Evolutionary conservation across 2,797 vertebrate species (phyloP), one percentile per base, ranked within the genome.

Genomic region (Catharus ustulatus): DNA sequence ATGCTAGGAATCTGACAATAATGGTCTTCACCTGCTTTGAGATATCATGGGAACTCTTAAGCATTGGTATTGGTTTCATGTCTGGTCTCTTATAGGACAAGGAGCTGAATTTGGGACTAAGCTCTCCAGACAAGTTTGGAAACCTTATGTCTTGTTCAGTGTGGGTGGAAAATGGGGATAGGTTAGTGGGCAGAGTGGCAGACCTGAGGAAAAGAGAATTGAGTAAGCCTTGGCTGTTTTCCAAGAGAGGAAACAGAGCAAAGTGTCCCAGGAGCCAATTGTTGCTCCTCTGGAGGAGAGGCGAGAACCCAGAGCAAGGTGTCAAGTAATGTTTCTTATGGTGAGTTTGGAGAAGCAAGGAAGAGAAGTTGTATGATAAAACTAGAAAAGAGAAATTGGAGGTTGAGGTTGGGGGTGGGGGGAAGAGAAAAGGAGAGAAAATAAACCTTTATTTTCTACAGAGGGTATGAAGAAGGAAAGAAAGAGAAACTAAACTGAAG

Each of bases 11-110:
- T 96, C 91, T 55, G 95, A 91, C 64, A 94, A 85, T 91, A 92
- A 88, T 94, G 94, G 77, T 90, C 85, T 49, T 96, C 93, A 95
- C 94, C 92, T 96, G 96, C 87, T 94, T 93, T 74, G 64, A 86
- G 85, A 79, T 74, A 87, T 86, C 93, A 94, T 26, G 32, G 64
- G 57, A 94, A 64, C 67, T 89, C 52, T 86, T 48, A 71, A 69
- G 74, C 79, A 4, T 71, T 38, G 62, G 89, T 90, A 52, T 90
- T 88, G 84, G 87, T 96, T 96, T 94, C 91, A 68, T 16, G n/a
- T 34, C 83, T 73, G 71, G 29, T 84, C 57, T 84, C 61, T 55
- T 75, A 32, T 0, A 79, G 81, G 74, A 82, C 76, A 92, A 80
- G 0, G 2, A 94, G 26, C 64, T 91, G 77, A 94, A 83, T 94